Base-by-base conservation (phyloP, 2,113 vertebrate species). In the Phyllopteryx taeniolatus region DNA sequence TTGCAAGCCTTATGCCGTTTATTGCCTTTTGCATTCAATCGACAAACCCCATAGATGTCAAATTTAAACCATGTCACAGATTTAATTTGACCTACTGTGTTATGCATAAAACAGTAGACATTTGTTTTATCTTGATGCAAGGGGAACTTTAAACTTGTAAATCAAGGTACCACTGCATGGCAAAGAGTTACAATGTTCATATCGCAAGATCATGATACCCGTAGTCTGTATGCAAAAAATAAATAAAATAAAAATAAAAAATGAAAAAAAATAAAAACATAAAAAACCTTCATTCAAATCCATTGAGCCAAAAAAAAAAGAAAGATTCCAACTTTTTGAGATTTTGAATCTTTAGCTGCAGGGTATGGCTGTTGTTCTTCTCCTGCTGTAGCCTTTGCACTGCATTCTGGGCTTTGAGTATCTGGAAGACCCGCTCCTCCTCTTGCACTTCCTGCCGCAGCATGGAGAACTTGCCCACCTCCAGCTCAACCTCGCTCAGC, bases 401-500 rank as follows among this genome's bases (percentile, higher is more conserved):
- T 0, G 87, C 79, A 51, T 72, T 91, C 27, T 85, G 80, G 44
- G 65, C 74, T 67, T 85, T 86, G n/a, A 76, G 31, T 59, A 27
- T 65, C 35, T 88, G 79, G 5, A 91, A 80, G 35, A 84, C 75
- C 70, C 82, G 83, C 65, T 92, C 92, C 27, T 93, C 88, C 56
- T 83, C 76, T 19, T 74, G 67, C 63, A 92, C 67, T 51, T 85
- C 78, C 64, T 88, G 84, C 35, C 17, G 77, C 15, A 93, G 63
- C 0, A 7, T 70, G 20, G 89, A 67, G 0, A 91, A 84, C 74
- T 79, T 93, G 69, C 89, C 88, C 73, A 92, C 88, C 22, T 94
- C 85, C 10, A 92, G 79, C 78, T 94, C 92, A n/a, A 92, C 70
- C 73, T 92, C 86, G 90, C 89, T 94, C 85, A 94, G 74, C 81